phyloP scores from a whole-genome alignment of 2,888 invertebrate species.

The Tetranychus truncatus region DNA sequence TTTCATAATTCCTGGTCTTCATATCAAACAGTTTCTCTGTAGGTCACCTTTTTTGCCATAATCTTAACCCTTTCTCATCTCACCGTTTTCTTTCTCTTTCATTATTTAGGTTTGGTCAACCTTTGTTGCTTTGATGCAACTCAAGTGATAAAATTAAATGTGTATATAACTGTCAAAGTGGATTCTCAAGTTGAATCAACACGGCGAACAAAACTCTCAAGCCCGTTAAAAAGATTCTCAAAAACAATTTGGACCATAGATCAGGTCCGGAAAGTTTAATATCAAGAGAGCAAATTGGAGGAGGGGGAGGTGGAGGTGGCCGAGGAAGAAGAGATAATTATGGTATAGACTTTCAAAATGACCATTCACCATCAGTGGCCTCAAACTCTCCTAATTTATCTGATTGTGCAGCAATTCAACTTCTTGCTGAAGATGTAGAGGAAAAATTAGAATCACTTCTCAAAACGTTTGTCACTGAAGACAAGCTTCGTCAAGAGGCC shows the following conservation, averaged over 20 bases:
- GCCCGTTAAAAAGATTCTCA: not conserved
- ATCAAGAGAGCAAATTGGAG: not conserved
- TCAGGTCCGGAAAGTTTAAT: not conserved
- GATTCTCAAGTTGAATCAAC: not conserved
- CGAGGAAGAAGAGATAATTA: not conserved
- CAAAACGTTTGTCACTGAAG: conserved; percentile 12
- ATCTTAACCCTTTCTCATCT: no score
- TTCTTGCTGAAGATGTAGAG: conserved; percentile 36
- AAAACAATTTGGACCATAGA: not conserved
- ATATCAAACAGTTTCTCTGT: no score
- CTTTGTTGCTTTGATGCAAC: no score
- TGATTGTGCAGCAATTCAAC: conserved; percentile 18
- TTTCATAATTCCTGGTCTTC: no score
- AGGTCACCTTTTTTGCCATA: no score
- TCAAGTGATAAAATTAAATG: no score
- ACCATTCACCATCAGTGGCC: not conserved
- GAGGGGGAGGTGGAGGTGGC: not conserved
- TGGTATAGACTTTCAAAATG: no score
- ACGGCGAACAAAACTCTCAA: not conserved
- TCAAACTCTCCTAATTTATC: not conserved
- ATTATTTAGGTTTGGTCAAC: no score
- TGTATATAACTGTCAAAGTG: no score
- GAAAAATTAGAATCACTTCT: conserved; percentile 37
- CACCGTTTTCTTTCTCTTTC: no score
- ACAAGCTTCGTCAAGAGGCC: conserved; percentile 12